Percentiles rank a stretch among this genome's conserved stretches.
phyloP scores from a whole-genome alignment of 1,140 invertebrate genomes.

The Kradibia gibbosae region DNA sequence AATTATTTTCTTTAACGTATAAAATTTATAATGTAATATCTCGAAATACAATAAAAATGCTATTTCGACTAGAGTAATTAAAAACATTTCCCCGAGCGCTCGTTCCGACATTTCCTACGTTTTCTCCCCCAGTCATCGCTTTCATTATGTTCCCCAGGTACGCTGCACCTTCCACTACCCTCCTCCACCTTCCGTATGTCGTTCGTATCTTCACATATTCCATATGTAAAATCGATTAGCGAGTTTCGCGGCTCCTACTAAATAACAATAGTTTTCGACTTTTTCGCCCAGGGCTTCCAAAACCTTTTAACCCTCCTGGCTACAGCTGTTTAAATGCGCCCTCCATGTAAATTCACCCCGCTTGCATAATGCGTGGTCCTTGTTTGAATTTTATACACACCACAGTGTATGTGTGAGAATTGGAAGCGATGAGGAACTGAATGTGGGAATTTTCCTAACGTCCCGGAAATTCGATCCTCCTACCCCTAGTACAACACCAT shows the following conservation, averaged over 20 bases:
- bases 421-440: not conserved
- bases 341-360: not conserved
- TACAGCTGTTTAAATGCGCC: slow-evolving; percentile 35
- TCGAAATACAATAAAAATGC: slow-evolving; percentile 21
- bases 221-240: slow-evolving; percentile 46
- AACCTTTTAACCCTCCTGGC: not conserved
- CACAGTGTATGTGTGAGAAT: no score
- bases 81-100: slow-evolving; percentile 43
- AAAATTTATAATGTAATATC: not conserved
- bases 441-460: slow-evolving; percentile 28
- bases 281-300: not conserved
- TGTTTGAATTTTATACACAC: not conserved
- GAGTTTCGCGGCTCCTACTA: slow-evolving; percentile 11
- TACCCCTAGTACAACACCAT: not conserved
- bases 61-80: slow-evolving; percentile 30
- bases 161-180: not conserved
- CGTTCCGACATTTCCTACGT: slow-evolving; percentile 37
- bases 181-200: not conserved
- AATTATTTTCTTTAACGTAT: slow-evolving; percentile 4
- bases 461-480: slow-evolving; percentile 41
- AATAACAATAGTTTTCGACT: slow-evolving; percentile 30
- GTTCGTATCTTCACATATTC: slow-evolving; percentile 32
- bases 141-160: not conserved
- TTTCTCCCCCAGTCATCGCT: not conserved
- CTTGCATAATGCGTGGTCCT: not conserved